Evolutionary conservation across 2,113 vertebrate species (phyloP).

Genomic region (Phrynosoma blainvillii): DNA sequence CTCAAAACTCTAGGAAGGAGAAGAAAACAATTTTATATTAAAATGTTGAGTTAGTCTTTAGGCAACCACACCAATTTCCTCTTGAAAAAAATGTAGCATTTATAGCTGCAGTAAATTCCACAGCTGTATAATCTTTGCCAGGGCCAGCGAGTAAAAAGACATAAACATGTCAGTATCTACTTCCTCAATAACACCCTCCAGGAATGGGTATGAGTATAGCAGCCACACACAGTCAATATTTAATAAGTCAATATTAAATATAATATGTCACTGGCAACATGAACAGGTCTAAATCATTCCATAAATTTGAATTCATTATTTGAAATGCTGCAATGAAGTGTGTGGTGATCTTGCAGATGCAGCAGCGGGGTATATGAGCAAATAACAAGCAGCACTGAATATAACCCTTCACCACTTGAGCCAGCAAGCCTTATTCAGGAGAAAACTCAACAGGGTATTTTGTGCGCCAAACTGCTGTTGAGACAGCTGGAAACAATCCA

Average conservation of each 20-base stretch:
- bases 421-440: constrained; percentile 14
- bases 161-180: constrained; percentile 46
- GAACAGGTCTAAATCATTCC: constrained; percentile 20
- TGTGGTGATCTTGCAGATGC: background rate
- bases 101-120: constrained; percentile 9
- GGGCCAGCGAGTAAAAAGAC: constrained; percentile 22
- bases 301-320: background rate
- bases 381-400: background rate
- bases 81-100: constrained; percentile 6
- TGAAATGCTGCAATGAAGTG: background rate
- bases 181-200: constrained; percentile 29
- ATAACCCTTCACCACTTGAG: background rate
- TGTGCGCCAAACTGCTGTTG: constrained; percentile 13
- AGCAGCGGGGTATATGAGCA: background rate
- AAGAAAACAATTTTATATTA: background rate
- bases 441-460: constrained; percentile 27
- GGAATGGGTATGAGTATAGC: constrained; percentile 17
- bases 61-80: constrained; percentile 16
- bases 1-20: background rate
- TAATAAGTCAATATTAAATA: constrained; percentile 28
- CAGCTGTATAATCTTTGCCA: constrained; percentile 11
- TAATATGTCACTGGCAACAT: constrained; percentile 3
- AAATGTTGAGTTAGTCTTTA: constrained; percentile 24
- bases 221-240: constrained; percentile 22
- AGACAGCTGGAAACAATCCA: constrained; percentile 33